Conservation (phyloP, 2,797 vertebrate genomes). For the Apogon hyalosoma region DNA sequence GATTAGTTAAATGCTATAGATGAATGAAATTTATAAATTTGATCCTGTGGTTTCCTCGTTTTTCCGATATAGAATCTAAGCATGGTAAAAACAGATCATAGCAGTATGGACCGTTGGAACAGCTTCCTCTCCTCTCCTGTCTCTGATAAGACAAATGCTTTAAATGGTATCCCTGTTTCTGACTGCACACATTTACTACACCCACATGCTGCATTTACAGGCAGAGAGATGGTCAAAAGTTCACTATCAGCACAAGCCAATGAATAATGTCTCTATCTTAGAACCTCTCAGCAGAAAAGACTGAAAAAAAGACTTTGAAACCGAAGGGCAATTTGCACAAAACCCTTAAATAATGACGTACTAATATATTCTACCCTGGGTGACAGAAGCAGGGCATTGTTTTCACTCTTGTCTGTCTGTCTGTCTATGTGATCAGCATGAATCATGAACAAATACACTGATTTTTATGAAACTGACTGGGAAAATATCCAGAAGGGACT, state of each 20-base stretch:
- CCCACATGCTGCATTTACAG: conserved; percentile 20
- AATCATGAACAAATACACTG: too few relatives aligned
- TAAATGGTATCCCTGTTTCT: conserved; percentile 27
- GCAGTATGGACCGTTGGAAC: conserved; percentile 5
- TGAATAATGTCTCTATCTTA: conserved; percentile 17
- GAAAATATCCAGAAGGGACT: too few relatives aligned
- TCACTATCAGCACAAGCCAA: conserved; percentile 26
- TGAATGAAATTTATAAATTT: too few relatives aligned
- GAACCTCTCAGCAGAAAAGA: conserved; percentile 14
- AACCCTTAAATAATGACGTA: conserved; percentile 3
- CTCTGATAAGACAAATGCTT: conserved; percentile 27
- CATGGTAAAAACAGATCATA: not conserved
- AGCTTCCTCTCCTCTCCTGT: conserved; percentile 9
- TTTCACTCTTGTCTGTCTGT: too few relatives aligned
- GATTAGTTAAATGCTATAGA: too few relatives aligned
- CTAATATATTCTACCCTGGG: not conserved
- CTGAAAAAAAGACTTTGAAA: conserved; percentile 5
- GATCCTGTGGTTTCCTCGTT: not conserved
- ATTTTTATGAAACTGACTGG: too few relatives aligned
- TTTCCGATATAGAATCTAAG: not conserved
- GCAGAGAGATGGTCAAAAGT: conserved; percentile 26
- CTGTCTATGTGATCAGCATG: too few relatives aligned
- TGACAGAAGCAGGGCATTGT: too few relatives aligned
- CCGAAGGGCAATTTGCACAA: conserved; percentile 9
- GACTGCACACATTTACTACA: conserved; percentile 26